Evolutionary conservation across 2,888 invertebrate genomes (phyloP).

Genomic region (Plebejus anna): DNA sequence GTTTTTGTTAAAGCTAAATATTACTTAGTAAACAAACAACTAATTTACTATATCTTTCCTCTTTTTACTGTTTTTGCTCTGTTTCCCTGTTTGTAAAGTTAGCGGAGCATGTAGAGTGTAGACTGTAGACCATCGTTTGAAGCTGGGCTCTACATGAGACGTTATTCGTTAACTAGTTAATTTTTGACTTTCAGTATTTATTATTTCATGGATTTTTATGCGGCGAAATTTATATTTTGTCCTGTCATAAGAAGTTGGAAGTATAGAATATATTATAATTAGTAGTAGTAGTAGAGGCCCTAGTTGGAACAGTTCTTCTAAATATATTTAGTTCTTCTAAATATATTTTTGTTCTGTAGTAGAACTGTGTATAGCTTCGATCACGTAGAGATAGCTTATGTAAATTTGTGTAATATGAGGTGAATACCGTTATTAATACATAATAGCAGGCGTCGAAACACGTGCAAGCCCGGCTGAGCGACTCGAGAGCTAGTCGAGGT

Average conservation of each 20-base stretch:
- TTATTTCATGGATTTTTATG: too few species aligned
- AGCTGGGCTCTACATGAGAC: not conserved
- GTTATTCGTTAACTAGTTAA: not conserved
- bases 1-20: not conserved
- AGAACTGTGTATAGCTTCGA: not conserved
- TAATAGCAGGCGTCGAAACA: not conserved
- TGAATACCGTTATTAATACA: not conserved
- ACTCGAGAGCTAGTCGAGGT: not conserved
- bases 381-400: not conserved
- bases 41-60: not conserved
- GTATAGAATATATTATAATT: too few species aligned
- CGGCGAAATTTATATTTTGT: too few species aligned
- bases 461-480: constrained; percentile 4
- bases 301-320: too few species aligned
- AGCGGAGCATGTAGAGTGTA: too few species aligned
- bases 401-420: not conserved
- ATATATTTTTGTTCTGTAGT: not conserved
- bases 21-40: not conserved
- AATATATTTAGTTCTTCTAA: too few species aligned
- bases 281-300: too few species aligned
- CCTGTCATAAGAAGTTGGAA: too few species aligned
- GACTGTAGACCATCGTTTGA: not conserved
- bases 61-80: not conserved
- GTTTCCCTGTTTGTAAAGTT: not conserved
- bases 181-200: not conserved